Conservation (phyloP, 2,888 invertebrate species). For the Spicauda simplicius region DNA sequence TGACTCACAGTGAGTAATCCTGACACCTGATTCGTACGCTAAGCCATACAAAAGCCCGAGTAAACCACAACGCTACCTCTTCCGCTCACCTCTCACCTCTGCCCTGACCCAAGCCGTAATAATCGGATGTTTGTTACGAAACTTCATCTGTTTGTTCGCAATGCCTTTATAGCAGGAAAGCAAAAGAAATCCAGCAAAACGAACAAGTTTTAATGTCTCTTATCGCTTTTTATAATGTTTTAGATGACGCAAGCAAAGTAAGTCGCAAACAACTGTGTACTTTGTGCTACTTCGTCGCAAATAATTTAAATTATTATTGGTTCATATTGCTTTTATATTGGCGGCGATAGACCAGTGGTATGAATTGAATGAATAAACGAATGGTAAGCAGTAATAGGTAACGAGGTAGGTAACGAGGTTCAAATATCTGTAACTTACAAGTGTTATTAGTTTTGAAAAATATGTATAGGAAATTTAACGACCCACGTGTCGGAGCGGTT, state of each 20-base stretch:
- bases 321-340: too few species aligned
- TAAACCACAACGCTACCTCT: slow-evolving; percentile 14
- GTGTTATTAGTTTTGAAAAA: too few species aligned
- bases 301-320: neutral
- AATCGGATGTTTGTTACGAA: slow-evolving; percentile 34
- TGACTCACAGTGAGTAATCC: slow-evolving; percentile 1
- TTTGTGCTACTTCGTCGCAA: neutral
- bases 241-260: slow-evolving; percentile 14
- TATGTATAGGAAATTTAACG: too few species aligned
- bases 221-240: slow-evolving; percentile 25
- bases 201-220: slow-evolving; percentile 32
- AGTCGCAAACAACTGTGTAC: neutral
- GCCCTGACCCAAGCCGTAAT: slow-evolving; percentile 28
- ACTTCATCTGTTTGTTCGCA: slow-evolving; percentile 37
- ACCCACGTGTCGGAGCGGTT: too few species aligned
- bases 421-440: too few species aligned
- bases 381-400: too few species aligned
- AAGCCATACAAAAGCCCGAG: slow-evolving; percentile 20
- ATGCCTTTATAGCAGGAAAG: slow-evolving; percentile 31
- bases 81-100: slow-evolving; percentile 22
- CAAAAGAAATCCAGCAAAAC: slow-evolving; percentile 29
- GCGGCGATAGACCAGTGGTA: too few species aligned
- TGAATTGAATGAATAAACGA: too few species aligned
- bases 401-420: too few species aligned
- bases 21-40: neutral